These are phyloP conservation scores for Carcharodon carcharias DNA, from an alignment of 2,797 vertebrate genomes.

Conservation along the genomic window DNA sequence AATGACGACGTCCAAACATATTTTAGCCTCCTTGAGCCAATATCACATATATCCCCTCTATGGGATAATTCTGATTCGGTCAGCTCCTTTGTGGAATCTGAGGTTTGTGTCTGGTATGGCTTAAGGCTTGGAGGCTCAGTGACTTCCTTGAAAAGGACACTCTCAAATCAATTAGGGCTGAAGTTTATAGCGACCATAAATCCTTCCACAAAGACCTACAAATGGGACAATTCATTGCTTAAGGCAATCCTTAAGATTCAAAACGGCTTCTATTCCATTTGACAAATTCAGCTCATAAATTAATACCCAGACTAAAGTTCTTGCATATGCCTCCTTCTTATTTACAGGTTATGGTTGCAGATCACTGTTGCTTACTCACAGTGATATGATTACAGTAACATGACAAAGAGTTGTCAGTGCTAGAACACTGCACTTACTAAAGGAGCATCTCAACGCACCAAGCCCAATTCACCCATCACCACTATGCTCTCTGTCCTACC, in stretches of 20 bases:
- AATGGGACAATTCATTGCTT: background rate
- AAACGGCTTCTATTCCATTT: background rate
- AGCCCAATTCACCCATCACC: background rate
- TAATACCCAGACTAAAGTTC: background rate
- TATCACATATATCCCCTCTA: background rate
- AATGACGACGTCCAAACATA: background rate
- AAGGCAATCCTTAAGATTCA: background rate
- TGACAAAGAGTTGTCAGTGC: background rate
- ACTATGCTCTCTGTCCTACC: background rate
- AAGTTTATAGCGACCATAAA: background rate
- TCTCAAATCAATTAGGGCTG: background rate
- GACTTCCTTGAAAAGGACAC: background rate
- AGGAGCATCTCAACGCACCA: background rate
- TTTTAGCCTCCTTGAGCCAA: background rate
- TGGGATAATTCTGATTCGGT: background rate
- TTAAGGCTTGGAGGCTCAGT: background rate
- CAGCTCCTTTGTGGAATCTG: background rate
- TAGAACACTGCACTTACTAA: background rate
- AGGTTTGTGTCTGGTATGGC: background rate
- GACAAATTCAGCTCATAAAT: background rate
- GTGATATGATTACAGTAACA: background rate
- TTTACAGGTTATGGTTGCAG: background rate
- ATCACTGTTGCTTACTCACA: background rate
- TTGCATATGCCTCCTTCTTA: background rate
- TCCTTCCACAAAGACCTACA: background rate